Evolutionary conservation across 2,113 vertebrate species (phyloP), one percentile per base, ranked within the genome.

Genomic region (Clarias macrocephalus): DNA sequence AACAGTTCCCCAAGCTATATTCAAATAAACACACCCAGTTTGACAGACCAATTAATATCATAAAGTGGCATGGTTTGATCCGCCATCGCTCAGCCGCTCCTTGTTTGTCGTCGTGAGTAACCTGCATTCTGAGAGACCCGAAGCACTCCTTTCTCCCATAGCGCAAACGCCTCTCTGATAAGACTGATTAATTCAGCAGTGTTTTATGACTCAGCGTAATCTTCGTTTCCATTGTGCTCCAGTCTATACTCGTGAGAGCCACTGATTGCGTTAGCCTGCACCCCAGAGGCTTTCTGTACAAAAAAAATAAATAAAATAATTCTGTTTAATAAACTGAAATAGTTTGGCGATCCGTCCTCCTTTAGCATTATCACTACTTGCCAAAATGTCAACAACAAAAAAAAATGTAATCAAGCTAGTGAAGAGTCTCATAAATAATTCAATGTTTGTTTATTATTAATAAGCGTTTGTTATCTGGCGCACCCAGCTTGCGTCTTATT

Each of bases 381-480:
- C 9, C n/a, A 19, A 63, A 79, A 86, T 77, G 6, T 7, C 6
- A 48, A 48, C 0, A 7, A 48, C 6, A 48, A 48, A 7, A 48
- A 8, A 48, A 48, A 7, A 48, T 48, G 5, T 48, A 48, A 21
- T 37, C 28, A 19, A 15, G 12, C 48, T 33, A 30, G 42, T 52
- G 33, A 48, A 56, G 87, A 66, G 62, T 48, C 37, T 25, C 82
- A 86, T 88, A 68, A 90, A 85, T 89, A 87, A 85, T 89, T 91
- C 80, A 88, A 52, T 28, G 60, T 76, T 48, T 48, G 37, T 89
- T 88, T 66, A 90, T 91, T 89, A 90, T 90, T 90, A 72, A 91
- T 90, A 82, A 81, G 63, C 54, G 65, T 76, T 68, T 83, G 65
- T 84, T 52, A 80, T 52, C 75, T 52, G 21, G 70, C 70, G 85